These are phyloP conservation scores for Chaenocephalus aceratus DNA, from an alignment of 2,113 vertebrate genomes.

Conservation along the genomic window DNA sequence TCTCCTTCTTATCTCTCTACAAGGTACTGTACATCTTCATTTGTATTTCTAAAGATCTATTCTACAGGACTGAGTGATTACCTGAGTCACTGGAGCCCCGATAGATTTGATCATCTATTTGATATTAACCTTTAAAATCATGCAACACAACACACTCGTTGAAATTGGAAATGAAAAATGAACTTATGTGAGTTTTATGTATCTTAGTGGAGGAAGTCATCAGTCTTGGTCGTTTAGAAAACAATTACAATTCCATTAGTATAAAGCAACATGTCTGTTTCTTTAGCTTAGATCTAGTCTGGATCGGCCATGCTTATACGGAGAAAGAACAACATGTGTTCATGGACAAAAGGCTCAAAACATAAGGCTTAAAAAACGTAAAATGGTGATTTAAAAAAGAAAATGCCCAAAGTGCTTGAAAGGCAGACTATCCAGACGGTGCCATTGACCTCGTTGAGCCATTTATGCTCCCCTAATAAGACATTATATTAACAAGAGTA, in stretches of 20 bases:
- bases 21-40: slow-evolving; percentile 15
- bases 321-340: neutral
- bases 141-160: neutral
- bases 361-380: neutral
- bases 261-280: neutral
- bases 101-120: too few relatives aligned
- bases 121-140: neutral
- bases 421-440: neutral
- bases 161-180: too few relatives aligned
- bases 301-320: too few relatives aligned
- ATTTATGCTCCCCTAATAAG: too few relatives aligned
- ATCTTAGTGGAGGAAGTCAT: too few relatives aligned
- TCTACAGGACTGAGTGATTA: too few relatives aligned
- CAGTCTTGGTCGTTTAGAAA: neutral
- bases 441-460: too few relatives aligned
- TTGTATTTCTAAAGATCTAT: neutral
- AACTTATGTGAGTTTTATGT: too few relatives aligned
- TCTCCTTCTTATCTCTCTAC: slow-evolving; percentile 3
- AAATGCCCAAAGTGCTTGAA: neutral
- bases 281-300: neutral
- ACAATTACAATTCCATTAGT: neutral
- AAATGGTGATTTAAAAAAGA: neutral
- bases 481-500: neutral
- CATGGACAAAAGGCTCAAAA: neutral
- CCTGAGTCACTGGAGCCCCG: neutral